phyloP scores from a whole-genome alignment of 2,888 invertebrate genomes.

The Caenorhabditis sulstoni region DNA sequence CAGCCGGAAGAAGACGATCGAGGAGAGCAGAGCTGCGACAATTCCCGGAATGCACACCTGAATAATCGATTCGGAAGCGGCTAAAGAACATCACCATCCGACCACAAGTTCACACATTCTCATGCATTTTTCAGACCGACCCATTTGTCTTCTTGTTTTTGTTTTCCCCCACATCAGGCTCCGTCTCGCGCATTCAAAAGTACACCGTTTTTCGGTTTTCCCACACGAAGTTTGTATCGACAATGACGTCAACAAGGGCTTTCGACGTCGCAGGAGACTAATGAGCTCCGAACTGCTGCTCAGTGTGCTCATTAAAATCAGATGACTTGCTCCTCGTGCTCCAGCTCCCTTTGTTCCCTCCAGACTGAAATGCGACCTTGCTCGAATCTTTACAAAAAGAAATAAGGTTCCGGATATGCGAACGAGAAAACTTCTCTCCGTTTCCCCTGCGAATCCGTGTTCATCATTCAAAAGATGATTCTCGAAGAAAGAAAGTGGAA shows the following conservation, averaged over 20 bases:
- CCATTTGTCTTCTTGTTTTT: constrained; percentile 12
- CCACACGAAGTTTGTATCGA: constrained; percentile 1
- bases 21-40: constrained; percentile 57
- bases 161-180: background rate
- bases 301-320: constrained; percentile 25
- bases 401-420: too few relatives aligned
- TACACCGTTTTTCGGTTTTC: constrained; percentile 14
- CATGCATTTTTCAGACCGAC: background rate
- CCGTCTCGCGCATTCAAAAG: constrained; percentile 25
- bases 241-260: background rate
- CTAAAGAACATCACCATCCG: background rate
- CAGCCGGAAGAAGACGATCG: constrained; percentile 60
- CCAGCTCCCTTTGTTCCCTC: too few relatives aligned
- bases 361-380: too few relatives aligned
- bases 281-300: constrained; percentile 11
- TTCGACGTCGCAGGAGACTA: background rate
- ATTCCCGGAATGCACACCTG: constrained; percentile 65
- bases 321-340: background rate
- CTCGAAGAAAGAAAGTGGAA: too few relatives aligned
- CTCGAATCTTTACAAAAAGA: background rate
- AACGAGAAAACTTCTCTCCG: too few relatives aligned
- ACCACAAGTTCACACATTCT: background rate
- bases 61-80: constrained; percentile 1
- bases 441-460: too few relatives aligned
- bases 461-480: too few relatives aligned